Evolutionary conservation across 2,888 invertebrate species (phyloP).

Genomic region (Monoplex corrugatus): DNA sequence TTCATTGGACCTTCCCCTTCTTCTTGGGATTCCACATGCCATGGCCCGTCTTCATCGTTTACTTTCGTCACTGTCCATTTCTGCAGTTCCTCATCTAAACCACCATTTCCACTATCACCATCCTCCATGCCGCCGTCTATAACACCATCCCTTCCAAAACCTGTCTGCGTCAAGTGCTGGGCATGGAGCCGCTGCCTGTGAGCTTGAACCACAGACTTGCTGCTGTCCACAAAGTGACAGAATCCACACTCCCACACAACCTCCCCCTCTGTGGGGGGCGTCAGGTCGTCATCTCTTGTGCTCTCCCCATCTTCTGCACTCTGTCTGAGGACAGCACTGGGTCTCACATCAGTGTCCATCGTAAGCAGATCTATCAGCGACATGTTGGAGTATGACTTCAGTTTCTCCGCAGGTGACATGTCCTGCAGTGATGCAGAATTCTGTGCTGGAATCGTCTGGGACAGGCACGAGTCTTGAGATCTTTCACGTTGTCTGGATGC

Average conservation of each 20-base stretch:
- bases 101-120: no score
- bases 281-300: neutral
- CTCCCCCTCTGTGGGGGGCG: neutral
- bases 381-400: slow-evolving; percentile 47
- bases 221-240: slow-evolving; percentile 21
- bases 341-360: neutral
- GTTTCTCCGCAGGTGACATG: neutral
- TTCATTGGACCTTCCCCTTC: neutral
- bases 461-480: neutral
- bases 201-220: slow-evolving; percentile 6
- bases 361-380: slow-evolving; percentile 40
- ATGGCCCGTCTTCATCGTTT: neutral
- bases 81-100: neutral
- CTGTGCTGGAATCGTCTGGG: neutral
- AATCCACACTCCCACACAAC: slow-evolving; percentile 47
- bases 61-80: neutral
- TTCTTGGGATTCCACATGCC: no score
- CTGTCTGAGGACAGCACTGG: neutral
- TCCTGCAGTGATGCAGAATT: neutral
- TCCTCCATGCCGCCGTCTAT: neutral
- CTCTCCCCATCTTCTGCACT: neutral
- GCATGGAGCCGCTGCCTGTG: slow-evolving; percentile 24
- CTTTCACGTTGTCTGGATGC: neutral
- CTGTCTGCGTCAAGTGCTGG: neutral
- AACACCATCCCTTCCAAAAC: neutral